Base-by-base conservation (phyloP, 2,888 invertebrate species). In the Oligia latruncula region DNA sequence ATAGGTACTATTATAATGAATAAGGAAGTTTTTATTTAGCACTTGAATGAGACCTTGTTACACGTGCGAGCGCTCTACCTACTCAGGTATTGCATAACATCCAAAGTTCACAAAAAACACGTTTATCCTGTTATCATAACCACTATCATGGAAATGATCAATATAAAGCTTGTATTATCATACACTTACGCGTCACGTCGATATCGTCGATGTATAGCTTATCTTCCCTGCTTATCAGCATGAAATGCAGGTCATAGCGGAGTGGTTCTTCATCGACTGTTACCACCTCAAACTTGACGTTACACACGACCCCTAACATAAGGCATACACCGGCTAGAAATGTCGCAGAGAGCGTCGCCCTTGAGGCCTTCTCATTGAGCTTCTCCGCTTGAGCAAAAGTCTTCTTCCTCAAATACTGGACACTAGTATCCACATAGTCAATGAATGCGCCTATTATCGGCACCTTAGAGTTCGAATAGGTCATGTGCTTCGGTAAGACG, bases 241-340 rank as follows among this genome's bases (percentile, higher is more conserved):
- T 93, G 49, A 94, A 93, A 80, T 96, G 96, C 76, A 97, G 88
- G 81, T 97, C 97, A 77, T 95, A 91, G 0, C 91, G 82, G 43
- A 96, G 75, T 0, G 96, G 95, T 17, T 92, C 91, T 0, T 94
- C 92, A 58, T 95, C 92, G 0, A 94, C 82, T 0, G 93, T 96
- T n/a, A 94, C 95, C 4, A 96, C 94, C 91, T 96, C 97, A 8
- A 97, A 93, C 88, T 97, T 97, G 5, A 96, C 92, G 75, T 96
- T 96, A 55, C 93, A 92, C 15, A 92, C 90, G 13, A 96, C 82
- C 0, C 96, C 97, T 11, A 96, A 88, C 6, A 94, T 29, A 0
- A 96, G 83, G 40, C 96, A 95, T 0, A 95, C 93, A 0, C 85
- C 68, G 0, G 94, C 92, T 75, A 96, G 84, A 81, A 96, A 96